phyloP scores from a whole-genome alignment of 2,888 invertebrate species.

The Oxystoma pomonae region DNA sequence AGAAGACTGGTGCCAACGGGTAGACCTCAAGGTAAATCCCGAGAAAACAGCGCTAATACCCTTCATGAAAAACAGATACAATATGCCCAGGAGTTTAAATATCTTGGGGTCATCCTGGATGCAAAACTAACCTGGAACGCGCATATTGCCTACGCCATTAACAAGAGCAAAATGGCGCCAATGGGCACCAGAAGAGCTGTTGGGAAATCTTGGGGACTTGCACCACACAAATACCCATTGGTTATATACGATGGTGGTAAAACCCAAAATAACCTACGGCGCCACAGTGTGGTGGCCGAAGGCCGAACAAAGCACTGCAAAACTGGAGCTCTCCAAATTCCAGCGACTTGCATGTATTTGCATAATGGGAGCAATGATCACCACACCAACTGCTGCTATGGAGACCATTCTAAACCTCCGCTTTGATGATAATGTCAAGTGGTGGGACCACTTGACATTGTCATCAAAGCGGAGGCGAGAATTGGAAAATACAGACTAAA shows the following conservation, averaged over 20 bases:
- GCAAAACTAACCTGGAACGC: no score
- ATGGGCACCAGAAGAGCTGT: background rate
- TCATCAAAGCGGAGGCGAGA: background rate
- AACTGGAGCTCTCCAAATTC: background rate
- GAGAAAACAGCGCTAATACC: no score
- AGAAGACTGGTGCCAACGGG: no score
- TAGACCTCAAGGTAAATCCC: no score
- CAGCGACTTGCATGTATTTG: no score
- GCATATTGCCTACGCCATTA: no score
- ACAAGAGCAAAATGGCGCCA: background rate
- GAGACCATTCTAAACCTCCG: slow-evolving; percentile 7
- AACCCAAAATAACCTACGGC: background rate
- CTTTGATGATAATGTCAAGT: no score
- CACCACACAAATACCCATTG: background rate
- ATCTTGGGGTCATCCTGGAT: no score
- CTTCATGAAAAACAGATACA: no score
- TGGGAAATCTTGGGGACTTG: background rate
- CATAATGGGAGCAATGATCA: slow-evolving; percentile 11
- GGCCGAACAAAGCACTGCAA: background rate
- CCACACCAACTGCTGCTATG: slow-evolving; percentile 15
- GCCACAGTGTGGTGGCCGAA: background rate
- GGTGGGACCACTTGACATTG: background rate
- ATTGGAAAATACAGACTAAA: background rate
- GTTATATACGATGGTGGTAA: background rate
- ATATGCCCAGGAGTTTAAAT: no score